A percentile compares a stretch with the other conserved stretches of the same genome.
Conservation (phyloP, 2,797 vertebrate species). For the Catamblyrhynchus diadema region DNA sequence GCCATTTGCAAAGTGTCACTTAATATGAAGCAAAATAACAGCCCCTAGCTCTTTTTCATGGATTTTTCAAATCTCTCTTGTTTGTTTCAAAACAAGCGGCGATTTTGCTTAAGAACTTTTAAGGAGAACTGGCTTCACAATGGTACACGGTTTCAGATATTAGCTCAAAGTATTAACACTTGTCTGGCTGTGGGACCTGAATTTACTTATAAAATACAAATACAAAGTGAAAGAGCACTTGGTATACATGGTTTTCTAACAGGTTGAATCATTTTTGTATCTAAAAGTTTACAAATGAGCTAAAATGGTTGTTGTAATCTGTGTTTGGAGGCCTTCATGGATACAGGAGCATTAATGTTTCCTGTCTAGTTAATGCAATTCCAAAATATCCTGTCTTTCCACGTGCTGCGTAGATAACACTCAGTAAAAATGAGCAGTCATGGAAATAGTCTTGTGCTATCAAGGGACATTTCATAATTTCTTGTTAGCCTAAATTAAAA, state of each 20-base stretch:
- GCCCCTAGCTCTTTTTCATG: not conserved
- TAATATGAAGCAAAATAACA: conserved; percentile 22
- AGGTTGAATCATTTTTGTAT: not conserved
- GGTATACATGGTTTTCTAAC: not conserved
- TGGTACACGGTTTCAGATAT: not conserved
- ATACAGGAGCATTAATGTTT: not conserved
- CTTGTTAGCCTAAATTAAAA: conserved; percentile 42
- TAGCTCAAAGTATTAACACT: not conserved
- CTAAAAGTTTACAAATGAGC: not conserved
- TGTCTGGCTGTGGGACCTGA: not conserved
- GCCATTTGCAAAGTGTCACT: conserved; percentile 35
- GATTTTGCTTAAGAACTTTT: not conserved
- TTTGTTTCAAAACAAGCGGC: not conserved
- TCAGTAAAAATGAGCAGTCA: not conserved
- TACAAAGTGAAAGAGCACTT: not conserved
- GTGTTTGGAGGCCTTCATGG: not conserved
- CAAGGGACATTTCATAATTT: not conserved
- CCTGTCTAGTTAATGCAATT: not conserved
- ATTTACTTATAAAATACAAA: not conserved
- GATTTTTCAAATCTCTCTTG: not conserved
- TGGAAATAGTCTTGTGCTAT: not conserved
- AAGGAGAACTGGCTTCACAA: not conserved
- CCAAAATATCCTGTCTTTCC: not conserved
- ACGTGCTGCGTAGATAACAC: not conserved
- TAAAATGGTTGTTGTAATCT: not conserved